Evolutionary conservation across 1,140 invertebrate genomes (phyloP).

Genomic region (Aricia agestis): DNA sequence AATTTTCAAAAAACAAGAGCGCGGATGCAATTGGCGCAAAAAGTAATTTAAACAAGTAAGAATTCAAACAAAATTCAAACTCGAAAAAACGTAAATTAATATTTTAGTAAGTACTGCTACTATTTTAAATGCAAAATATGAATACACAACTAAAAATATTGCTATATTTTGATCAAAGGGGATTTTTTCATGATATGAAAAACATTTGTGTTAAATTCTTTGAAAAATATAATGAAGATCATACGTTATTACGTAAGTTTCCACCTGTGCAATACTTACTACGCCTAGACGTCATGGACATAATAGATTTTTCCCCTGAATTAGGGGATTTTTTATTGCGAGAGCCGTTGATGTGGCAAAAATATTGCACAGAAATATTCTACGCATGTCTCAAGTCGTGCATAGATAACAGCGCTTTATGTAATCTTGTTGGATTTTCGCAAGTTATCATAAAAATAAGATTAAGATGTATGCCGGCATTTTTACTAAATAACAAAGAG

Average conservation of each 20-base stretch:
- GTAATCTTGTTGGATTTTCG: conserved; percentile 33
- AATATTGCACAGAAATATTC: conserved; percentile 50
- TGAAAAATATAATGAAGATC: conserved; percentile 42
- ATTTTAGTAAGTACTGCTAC: not conserved
- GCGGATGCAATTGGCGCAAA: no score
- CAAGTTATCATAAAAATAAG: conserved; percentile 50
- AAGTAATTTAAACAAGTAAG: no score
- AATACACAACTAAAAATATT: conserved; percentile 32
- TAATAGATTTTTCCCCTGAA: conserved; percentile 45
- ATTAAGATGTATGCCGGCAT: conserved; percentile 43
- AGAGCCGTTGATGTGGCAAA: conserved; percentile 54
- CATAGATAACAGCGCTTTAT: conserved; percentile 34
- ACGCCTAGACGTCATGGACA: conserved; percentile 56
- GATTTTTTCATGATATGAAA: conserved; percentile 47
- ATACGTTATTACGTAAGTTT: conserved; percentile 43
- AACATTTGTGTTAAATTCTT: conserved; percentile 43
- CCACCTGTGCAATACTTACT: conserved; percentile 51
- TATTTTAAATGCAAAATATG: not conserved
- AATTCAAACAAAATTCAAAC: no score
- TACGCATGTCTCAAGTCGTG: conserved; percentile 46
- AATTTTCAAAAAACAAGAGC: no score
- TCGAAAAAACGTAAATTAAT: not conserved
- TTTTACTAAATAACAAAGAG: conserved; percentile 31
- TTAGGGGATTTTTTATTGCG: conserved; percentile 44
- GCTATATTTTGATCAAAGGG: conserved; percentile 56